A percentile compares a stretch with the other conserved stretches of the same genome.
These are phyloP conservation scores for Vanessa atalanta DNA, from an alignment of 1,140 invertebrate genomes.

Conservation along the genomic window DNA sequence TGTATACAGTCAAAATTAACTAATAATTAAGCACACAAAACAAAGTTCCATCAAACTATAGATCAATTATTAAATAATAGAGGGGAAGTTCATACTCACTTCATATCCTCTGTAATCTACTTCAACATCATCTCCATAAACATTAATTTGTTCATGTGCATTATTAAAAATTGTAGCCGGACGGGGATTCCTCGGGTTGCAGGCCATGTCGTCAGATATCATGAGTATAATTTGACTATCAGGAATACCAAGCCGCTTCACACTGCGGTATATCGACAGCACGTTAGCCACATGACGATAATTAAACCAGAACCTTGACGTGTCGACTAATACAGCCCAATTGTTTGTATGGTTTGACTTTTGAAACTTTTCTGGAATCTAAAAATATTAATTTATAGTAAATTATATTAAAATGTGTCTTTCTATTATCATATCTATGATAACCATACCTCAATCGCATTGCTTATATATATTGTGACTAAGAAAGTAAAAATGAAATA, in stretches of 20 bases:
- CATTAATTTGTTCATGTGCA: conserved; percentile 98
- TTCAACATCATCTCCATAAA: conserved; percentile 99
- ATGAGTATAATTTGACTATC: conserved; percentile 98
- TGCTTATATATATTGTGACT: conserved; percentile 7
- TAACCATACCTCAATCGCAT: conserved; percentile 35
- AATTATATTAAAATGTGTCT: neutral
- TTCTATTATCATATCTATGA: neutral
- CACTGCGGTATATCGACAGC: conserved; percentile 97
- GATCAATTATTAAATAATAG: too few relatives aligned
- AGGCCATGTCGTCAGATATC: conserved; percentile 99
- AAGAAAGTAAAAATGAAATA: neutral
- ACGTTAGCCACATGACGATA: conserved; percentile 99
- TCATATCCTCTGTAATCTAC: conserved; percentile 99
- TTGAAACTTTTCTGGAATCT: conserved; percentile 75
- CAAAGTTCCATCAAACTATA: too few relatives aligned
- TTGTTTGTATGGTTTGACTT: conserved; percentile 95
- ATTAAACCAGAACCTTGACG: conserved; percentile 99
- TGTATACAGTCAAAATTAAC: too few relatives aligned
- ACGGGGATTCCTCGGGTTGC: conserved; percentile 97
- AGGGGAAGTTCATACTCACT: conserved; percentile 74
- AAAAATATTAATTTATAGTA: conserved; percentile 30
- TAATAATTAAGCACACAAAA: too few relatives aligned
- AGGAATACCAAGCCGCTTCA: conserved; percentile 98
- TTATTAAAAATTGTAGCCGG: conserved; percentile 99
- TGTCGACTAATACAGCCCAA: conserved; percentile 99